A percentile compares a stretch with the other conserved stretches of the same genome.
These are phyloP conservation scores for Teleopsis dalmanni DNA, from an alignment of 1,140 invertebrate species.

Conservation along the genomic window DNA sequence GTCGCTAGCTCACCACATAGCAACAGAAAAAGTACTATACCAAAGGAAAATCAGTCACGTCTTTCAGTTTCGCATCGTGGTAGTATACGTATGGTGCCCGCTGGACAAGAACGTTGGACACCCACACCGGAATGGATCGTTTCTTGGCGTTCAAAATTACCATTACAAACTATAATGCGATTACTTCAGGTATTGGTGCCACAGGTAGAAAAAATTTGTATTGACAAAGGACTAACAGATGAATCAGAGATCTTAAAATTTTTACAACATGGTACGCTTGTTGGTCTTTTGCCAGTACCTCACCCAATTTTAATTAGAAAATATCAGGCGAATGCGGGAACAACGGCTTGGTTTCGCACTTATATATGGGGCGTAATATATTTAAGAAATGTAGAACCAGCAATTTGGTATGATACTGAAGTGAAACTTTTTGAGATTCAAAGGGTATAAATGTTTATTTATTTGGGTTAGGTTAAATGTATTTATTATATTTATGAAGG, in stretches of 20 bases:
- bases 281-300: slow-evolving; percentile 94
- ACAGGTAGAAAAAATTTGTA: slow-evolving; percentile 99
- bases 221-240: slow-evolving; percentile 98
- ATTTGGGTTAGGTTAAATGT: no score
- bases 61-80: slow-evolving; percentile 38
- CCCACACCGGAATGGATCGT: slow-evolving; percentile 91
- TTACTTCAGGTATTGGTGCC: slow-evolving; percentile 96
- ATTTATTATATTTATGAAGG: no score
- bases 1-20: background rate
- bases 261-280: slow-evolving; percentile 96
- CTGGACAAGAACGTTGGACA: slow-evolving; percentile 54
- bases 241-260: slow-evolving; percentile 99
- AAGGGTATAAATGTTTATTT: slow-evolving; percentile 54
- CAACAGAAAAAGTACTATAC: background rate
- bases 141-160: slow-evolving; percentile 94
- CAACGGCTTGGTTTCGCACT: slow-evolving; percentile 97
- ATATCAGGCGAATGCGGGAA: slow-evolving; percentile 97
- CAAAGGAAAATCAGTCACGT: slow-evolving; percentile 24
- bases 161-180: slow-evolving; percentile 97
- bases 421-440: slow-evolving; percentile 98
- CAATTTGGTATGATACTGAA: slow-evolving; percentile 99
- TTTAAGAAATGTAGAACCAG: slow-evolving; percentile 95
- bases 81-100: slow-evolving; percentile 40
- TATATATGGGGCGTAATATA: slow-evolving; percentile 99
- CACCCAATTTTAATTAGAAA: slow-evolving; percentile 98